A percentile compares a stretch with the other conserved stretches of the same genome.
Conservation (phyloP, 1,140 invertebrate species). For the Drosophila yakuba region DNA sequence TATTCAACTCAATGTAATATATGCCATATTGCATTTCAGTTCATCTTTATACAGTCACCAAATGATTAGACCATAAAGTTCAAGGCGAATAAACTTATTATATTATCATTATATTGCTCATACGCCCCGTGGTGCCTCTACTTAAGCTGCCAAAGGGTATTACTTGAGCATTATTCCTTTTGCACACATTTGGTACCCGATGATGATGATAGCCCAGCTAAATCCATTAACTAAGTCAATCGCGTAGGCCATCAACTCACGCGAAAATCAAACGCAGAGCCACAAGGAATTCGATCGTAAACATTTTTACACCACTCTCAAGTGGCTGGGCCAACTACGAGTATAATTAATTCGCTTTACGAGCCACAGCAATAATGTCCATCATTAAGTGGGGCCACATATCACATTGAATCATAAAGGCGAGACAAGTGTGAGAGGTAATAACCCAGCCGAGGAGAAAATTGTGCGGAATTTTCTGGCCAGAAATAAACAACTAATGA, state of each 20-base stretch:
- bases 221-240: conserved; percentile 10
- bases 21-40: background rate
- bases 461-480: conserved; percentile 54
- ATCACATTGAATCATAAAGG: conserved; percentile 48
- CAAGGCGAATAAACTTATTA: background rate
- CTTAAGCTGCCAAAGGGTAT: conserved; percentile 1
- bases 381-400: conserved; percentile 47
- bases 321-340: conserved; percentile 49
- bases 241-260: conserved; percentile 18
- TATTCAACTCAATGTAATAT: background rate
- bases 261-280: conserved; percentile 17
- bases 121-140: conserved; percentile 11
- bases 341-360: conserved; percentile 75
- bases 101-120: conserved; percentile 14
- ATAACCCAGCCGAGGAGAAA: conserved; percentile 49
- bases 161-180: conserved; percentile 26
- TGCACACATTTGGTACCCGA: conserved; percentile 8
- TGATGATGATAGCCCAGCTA: background rate
- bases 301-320: conserved; percentile 61
- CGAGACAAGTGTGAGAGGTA: conserved; percentile 49
- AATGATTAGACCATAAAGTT: conserved; percentile 24
- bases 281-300: conserved; percentile 39
- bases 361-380: conserved; percentile 56
- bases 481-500: conserved; percentile 69
- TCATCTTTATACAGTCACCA: background rate